phyloP scores from a whole-genome alignment of 1,140 invertebrate genomes.

The Homalodisca vitripennis region DNA sequence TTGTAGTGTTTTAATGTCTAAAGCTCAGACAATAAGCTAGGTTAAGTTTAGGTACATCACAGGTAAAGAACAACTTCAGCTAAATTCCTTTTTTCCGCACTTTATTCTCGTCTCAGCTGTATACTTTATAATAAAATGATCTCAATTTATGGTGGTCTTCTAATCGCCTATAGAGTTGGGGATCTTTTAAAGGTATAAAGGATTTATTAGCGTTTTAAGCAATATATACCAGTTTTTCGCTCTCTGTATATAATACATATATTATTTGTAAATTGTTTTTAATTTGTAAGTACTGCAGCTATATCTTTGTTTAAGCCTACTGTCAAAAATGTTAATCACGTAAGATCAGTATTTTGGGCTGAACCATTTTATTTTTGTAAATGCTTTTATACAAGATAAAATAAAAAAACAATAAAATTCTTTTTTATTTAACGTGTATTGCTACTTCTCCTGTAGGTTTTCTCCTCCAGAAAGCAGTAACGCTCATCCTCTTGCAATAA shows the following conservation, averaged over 20 bases:
- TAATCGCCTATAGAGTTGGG: not conserved
- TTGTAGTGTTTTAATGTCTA: slow-evolving; percentile 4
- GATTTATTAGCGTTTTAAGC: not conserved
- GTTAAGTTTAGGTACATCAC: slow-evolving; percentile 11
- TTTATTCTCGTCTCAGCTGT: not conserved
- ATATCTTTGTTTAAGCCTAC: not conserved
- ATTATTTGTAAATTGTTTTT: slow-evolving; percentile 28
- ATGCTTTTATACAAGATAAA: slow-evolving; percentile 28
- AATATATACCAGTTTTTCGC: not conserved
- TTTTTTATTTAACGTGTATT: slow-evolving; percentile 31
- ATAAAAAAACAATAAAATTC: slow-evolving; percentile 28
- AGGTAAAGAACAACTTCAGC: too few species aligned
- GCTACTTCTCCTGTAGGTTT: too few species aligned
- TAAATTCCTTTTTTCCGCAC: too few species aligned
- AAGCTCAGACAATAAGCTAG: slow-evolving; percentile 23
- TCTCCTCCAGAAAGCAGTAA: too few species aligned
- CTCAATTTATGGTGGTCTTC: not conserved
- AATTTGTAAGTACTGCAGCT: slow-evolving; percentile 9
- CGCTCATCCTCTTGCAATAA: too few species aligned
- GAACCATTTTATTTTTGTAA: slow-evolving; percentile 28
- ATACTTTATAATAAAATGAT: slow-evolving; percentile 1
- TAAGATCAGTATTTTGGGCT: slow-evolving; percentile 25
- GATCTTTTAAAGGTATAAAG: not conserved
- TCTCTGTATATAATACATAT: slow-evolving; percentile 19
- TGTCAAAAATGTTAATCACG: not conserved